Percentiles rank a stretch among this genome's conserved stretches.
These are phyloP conservation scores for Pasiphila rectangulata DNA, from an alignment of 2,888 invertebrate genomes.

Conservation along the genomic window DNA sequence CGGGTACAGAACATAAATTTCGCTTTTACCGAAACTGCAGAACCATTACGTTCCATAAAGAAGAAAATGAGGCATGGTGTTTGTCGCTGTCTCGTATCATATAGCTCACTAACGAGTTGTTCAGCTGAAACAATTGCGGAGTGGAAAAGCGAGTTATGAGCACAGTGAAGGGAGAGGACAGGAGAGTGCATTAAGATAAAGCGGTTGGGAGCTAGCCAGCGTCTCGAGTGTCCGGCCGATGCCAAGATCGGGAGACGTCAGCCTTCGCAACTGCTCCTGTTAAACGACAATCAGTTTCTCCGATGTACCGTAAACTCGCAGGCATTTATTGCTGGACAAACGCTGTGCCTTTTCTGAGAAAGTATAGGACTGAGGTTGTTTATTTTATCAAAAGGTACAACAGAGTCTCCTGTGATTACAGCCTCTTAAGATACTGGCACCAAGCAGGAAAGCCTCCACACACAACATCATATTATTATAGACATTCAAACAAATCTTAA, in stretches of 20 bases:
- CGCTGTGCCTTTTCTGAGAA: no score
- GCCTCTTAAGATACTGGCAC: no score
- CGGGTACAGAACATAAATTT: constrained; percentile 48
- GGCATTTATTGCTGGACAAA: neutral
- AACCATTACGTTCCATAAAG: constrained; percentile 37
- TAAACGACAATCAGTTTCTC: constrained; percentile 20
- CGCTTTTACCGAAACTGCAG: constrained; percentile 46
- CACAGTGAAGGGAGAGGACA: constrained; percentile 61
- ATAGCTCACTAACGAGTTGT: constrained; percentile 49
- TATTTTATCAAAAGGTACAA: no score
- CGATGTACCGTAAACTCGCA: constrained; percentile 7
- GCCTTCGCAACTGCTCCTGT: constrained; percentile 25
- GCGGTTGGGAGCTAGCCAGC: constrained; percentile 72
- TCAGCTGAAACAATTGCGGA: constrained; percentile 60
- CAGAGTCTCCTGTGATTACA: no score
- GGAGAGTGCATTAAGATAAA: constrained; percentile 75
- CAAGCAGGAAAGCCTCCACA: no score
- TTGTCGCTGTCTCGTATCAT: constrained; percentile 14
- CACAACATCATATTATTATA: no score
- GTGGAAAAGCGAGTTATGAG: constrained; percentile 66
- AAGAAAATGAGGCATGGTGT: constrained; percentile 20
- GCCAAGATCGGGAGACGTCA: constrained; percentile 56
- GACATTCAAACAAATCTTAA: no score
- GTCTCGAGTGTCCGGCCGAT: constrained; percentile 68
- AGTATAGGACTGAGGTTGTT: no score